These are phyloP conservation scores for Liolophura sinensis DNA, from an alignment of 1,140 invertebrate species.

Conservation along the genomic window DNA sequence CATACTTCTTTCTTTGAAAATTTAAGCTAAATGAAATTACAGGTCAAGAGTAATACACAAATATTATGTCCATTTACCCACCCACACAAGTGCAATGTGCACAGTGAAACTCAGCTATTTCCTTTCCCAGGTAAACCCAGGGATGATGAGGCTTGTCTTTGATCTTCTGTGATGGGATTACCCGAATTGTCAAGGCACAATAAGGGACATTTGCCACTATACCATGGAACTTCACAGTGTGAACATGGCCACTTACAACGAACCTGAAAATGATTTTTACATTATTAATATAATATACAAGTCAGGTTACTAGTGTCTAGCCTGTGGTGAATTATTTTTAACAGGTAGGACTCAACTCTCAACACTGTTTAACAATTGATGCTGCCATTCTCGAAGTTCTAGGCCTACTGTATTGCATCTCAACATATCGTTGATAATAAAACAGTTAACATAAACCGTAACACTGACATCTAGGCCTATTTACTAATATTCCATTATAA, in stretches of 20 bases:
- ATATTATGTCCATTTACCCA: constrained; percentile 7
- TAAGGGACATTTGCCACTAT: constrained; percentile 5
- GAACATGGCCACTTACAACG: constrained; percentile 17
- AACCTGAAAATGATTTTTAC: too few relatives aligned
- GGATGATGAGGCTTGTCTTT: constrained; percentile 17
- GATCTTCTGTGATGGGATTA: constrained; percentile 13
- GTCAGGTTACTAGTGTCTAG: too few relatives aligned
- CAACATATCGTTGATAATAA: too few relatives aligned
- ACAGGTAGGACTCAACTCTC: too few relatives aligned
- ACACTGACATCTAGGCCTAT: not conserved
- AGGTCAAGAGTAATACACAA: too few relatives aligned
- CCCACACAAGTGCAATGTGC: constrained; percentile 17
- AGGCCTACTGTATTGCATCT: too few relatives aligned
- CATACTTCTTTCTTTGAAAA: too few relatives aligned
- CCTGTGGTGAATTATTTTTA: too few relatives aligned
- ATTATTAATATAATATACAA: too few relatives aligned
- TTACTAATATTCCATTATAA: constrained; percentile 1
- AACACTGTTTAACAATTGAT: too few relatives aligned
- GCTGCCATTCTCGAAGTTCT: too few relatives aligned
- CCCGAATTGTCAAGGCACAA: constrained; percentile 11
- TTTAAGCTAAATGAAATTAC: too few relatives aligned
- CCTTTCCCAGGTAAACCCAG: constrained; percentile 13
- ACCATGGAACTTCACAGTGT: constrained; percentile 3
- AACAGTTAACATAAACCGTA: constrained; percentile 1
- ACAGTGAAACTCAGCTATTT: constrained; percentile 7